phyloP scores from a whole-genome alignment of 2,797 vertebrate genomes.

The Poliocrania exsul region DNA sequence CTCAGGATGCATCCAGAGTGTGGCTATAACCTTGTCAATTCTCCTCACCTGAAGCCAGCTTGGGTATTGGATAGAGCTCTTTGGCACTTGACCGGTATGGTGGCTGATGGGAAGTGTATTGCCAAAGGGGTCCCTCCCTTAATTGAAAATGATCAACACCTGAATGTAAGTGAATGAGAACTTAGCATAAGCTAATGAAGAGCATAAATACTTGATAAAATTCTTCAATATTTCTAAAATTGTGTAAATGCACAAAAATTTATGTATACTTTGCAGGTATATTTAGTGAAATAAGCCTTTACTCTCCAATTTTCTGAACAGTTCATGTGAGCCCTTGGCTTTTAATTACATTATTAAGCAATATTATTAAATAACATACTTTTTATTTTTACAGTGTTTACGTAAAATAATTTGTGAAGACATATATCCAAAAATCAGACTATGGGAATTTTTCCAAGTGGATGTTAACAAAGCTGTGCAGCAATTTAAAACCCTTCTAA shows the following conservation, averaged over 20 bases:
- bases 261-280: background rate
- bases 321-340: background rate
- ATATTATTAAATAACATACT: background rate
- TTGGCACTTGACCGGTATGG: conserved; percentile 86
- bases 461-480: conserved; percentile 83
- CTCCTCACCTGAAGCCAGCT: conserved; percentile 92
- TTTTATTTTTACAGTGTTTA: conserved; percentile 79
- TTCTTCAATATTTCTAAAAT: background rate
- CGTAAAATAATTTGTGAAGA: conserved; percentile 86
- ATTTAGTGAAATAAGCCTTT: background rate
- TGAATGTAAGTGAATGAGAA: conserved; percentile 82
- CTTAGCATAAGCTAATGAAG: background rate
- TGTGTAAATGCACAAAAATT: background rate
- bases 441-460: conserved; percentile 97
- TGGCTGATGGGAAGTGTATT: conserved; percentile 84
- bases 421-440: conserved; percentile 84
- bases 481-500: conserved; percentile 84
- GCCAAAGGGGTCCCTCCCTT: conserved; percentile 83
- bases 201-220: background rate
- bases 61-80: conserved; percentile 94
- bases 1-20: conserved; percentile 91
- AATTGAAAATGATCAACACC: conserved; percentile 85
- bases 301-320: background rate
- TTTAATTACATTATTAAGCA: background rate
- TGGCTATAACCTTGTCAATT: conserved; percentile 93